Conservation (phyloP, 1,140 invertebrate species). For the Lerema accius region DNA sequence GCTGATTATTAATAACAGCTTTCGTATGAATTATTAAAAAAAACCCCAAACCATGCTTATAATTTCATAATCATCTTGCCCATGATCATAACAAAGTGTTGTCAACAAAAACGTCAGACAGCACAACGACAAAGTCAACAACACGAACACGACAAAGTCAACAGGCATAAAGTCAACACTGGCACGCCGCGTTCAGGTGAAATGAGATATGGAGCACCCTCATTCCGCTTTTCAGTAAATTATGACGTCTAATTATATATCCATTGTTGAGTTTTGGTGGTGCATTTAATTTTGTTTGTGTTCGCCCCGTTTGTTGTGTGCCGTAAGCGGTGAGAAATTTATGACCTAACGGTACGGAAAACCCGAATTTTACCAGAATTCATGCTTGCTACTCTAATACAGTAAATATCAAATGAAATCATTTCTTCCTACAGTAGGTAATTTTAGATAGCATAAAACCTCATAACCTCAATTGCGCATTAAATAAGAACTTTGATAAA, state of each 20-base stretch:
- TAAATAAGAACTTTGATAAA: no score
- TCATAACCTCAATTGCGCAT: no score
- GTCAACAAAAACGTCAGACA: constrained; percentile 22
- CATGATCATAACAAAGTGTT: constrained; percentile 7
- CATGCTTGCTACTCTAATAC: no score
- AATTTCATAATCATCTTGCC: not conserved
- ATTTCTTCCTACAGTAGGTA: no score
- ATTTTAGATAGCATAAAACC: no score
- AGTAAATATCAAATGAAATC: no score
- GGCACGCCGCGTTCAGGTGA: constrained; percentile 44
- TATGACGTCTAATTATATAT: constrained; percentile 71
- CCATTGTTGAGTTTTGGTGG: constrained; percentile 65
- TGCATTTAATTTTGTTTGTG: constrained; percentile 76
- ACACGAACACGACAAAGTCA: constrained; percentile 12
- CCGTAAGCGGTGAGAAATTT: constrained; percentile 34
- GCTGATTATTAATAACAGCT: no score
- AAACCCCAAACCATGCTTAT: constrained; percentile 5
- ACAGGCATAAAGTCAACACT: constrained; percentile 32
- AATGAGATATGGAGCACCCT: constrained; percentile 51
- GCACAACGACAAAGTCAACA: constrained; percentile 10
- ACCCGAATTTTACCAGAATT: no score
- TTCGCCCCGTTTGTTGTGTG: constrained; percentile 39
- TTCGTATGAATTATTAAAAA: no score
- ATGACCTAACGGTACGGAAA: not conserved
- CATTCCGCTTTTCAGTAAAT: constrained; percentile 56